Base-by-base conservation (phyloP, 2,797 vertebrate species). In the Amblyraja radiata region DNA sequence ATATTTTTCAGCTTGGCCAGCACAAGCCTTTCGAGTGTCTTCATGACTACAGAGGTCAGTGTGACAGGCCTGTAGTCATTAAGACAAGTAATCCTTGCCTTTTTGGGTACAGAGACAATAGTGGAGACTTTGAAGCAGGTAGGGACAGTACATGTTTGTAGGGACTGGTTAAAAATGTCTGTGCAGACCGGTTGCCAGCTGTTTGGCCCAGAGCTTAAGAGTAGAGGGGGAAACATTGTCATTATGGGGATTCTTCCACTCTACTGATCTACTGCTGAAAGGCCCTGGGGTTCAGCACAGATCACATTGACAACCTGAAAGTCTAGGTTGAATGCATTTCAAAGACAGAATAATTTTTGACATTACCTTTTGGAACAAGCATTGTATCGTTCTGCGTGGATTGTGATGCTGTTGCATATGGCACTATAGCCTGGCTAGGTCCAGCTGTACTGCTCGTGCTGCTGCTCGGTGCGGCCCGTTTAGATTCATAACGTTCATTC, bases 361-460 rank as follows among this genome's bases (percentile, higher is more conserved):
- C 68, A 28, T 73, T 91, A 91, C 90, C 90, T 91, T 91, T 74
- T 74, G 90, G 90, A 46, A 39, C 90, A 73, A 91, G 71, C 71
- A 74, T 74, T 28, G 65, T 74, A 7, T 74, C 46, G n/a, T 28
- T 10, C 46, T 91, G 68, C 21, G 36, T 6, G 13, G 65, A 10
- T 54, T 74, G 68, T 46, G 90, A 54, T 74, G 68, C 1, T 32
- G 65, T 3, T 54, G 46, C 68, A 54, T 46, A 9, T 54, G 90
- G 90, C 36, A 91, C 36, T 4, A 91, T 21, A 28, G 90, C 90
- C 2, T 76, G 90, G 71, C 90, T 91, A 28, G 90, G 21, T 54
- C 39, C 90, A 73, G 90, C 7, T 28, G 3, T 2, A 23, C 46
- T 91, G 36, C 5, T 23, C 11, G 36, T 18, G 18, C 21, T 8